These are phyloP conservation scores for Oegoconia quadripuncta DNA, from an alignment of 2,888 invertebrate species.

Conservation along the genomic window DNA sequence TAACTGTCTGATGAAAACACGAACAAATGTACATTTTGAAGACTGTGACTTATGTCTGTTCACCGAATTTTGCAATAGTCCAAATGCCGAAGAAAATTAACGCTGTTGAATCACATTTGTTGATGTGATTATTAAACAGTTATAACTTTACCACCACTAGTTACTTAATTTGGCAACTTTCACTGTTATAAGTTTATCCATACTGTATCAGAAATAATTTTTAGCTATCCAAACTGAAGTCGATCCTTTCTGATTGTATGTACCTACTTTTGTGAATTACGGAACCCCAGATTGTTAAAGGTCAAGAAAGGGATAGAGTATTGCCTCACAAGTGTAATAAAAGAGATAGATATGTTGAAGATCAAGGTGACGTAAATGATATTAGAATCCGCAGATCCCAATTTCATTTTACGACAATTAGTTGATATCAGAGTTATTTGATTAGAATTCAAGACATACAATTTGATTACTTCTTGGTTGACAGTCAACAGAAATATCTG, in stretches of 20 bases:
- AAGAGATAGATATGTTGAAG: conserved; percentile 37
- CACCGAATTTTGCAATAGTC: conserved; percentile 32
- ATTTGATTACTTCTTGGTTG: too few species aligned
- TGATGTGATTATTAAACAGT: conserved; percentile 19
- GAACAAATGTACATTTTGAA: conserved; percentile 20
- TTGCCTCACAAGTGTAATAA: conserved; percentile 29
- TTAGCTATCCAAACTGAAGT: too few species aligned
- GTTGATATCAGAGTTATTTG: too few species aligned
- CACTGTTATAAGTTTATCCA: too few species aligned
- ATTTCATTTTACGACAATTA: too few species aligned
- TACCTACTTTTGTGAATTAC: too few species aligned
- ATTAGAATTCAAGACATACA: too few species aligned
- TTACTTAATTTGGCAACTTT: conserved; percentile 27
- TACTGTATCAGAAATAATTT: too few species aligned
- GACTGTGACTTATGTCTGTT: conserved; percentile 21
- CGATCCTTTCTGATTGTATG: too few species aligned
- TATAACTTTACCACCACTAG: too few species aligned
- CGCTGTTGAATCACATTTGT: conserved; percentile 1
- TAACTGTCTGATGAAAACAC: conserved; percentile 6
- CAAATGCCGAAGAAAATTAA: conserved; percentile 6
- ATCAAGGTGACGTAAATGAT: conserved; percentile 39
- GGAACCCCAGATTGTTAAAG: conserved; percentile 65
- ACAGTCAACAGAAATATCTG: too few species aligned
- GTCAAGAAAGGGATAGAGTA: conserved; percentile 54
- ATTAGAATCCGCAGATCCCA: conserved; percentile 18